A percentile compares a stretch with the other conserved stretches of the same genome.
phyloP scores from a whole-genome alignment of 2,888 invertebrate species.

The Acrobasis repandana region DNA sequence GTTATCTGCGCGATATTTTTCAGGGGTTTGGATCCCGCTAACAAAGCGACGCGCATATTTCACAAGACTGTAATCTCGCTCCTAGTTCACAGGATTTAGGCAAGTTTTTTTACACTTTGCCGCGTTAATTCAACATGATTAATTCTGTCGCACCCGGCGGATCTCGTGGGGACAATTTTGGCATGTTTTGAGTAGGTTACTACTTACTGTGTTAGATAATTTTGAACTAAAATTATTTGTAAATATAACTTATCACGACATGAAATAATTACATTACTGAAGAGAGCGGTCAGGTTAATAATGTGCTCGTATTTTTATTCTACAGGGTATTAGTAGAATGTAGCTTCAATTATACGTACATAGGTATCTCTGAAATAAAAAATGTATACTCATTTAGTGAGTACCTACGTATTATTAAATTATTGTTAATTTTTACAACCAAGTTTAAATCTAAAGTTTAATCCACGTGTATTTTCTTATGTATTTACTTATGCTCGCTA shows the following conservation, averaged over 20 bases:
- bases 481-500: no score
- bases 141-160: constrained; percentile 39
- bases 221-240: constrained; percentile 20
- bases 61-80: constrained; percentile 71
- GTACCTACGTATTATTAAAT: no score
- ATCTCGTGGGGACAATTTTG: constrained; percentile 28
- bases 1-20: constrained; percentile 75
- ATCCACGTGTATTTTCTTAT: no score
- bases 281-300: no score
- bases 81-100: constrained; percentile 63
- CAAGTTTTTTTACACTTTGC: constrained; percentile 60
- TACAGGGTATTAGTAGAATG: no score
- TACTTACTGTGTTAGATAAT: constrained; percentile 9
- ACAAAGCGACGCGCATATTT: constrained; percentile 76
- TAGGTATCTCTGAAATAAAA: no score
- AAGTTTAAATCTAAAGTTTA: no score
- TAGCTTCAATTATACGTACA: no score
- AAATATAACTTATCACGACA: not conserved
- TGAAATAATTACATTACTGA: not conserved
- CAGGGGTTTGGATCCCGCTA: constrained; percentile 64
- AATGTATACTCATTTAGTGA: no score
- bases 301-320: no score
- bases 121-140: constrained; percentile 51
- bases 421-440: no score
- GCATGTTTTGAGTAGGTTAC: constrained; percentile 30